Evolutionary conservation across 2,888 invertebrate species (phyloP).

Genomic region (Hypolimnas misippus): DNA sequence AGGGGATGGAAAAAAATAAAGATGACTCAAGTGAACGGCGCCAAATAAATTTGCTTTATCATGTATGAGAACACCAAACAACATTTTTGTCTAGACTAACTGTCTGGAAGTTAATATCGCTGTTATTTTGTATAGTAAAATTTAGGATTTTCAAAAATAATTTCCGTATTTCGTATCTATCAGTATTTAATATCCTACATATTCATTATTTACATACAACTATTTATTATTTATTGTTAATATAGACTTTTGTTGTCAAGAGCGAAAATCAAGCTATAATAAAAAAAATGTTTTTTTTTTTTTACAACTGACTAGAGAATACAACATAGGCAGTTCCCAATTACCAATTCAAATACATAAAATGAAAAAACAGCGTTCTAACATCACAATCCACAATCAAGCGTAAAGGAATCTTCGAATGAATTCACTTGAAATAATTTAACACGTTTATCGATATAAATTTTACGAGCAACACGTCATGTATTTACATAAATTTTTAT

Average conservation of each 20-base stretch:
- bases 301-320: background rate
- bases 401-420: constrained; percentile 25
- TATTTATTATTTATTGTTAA: too few relatives aligned
- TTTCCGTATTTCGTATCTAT: too few relatives aligned
- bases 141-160: background rate
- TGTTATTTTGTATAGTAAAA: background rate
- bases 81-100: background rate
- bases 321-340: background rate
- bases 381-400: constrained; percentile 18
- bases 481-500: constrained; percentile 25
- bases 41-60: background rate
- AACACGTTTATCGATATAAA: constrained; percentile 8
- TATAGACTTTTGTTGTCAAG: too few relatives aligned
- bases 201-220: too few relatives aligned
- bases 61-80: background rate
- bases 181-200: too few relatives aligned
- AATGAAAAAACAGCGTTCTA: constrained; percentile 12
- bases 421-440: constrained; percentile 14
- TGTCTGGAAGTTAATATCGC: background rate
- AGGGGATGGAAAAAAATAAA: background rate
- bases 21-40: background rate
- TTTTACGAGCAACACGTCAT: constrained; percentile 2
- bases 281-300: too few relatives aligned
- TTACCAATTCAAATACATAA: background rate
- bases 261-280: too few relatives aligned